Base-by-base conservation (phyloP, 2,797 vertebrate species). In the Myoxocephalus aenaeus region DNA sequence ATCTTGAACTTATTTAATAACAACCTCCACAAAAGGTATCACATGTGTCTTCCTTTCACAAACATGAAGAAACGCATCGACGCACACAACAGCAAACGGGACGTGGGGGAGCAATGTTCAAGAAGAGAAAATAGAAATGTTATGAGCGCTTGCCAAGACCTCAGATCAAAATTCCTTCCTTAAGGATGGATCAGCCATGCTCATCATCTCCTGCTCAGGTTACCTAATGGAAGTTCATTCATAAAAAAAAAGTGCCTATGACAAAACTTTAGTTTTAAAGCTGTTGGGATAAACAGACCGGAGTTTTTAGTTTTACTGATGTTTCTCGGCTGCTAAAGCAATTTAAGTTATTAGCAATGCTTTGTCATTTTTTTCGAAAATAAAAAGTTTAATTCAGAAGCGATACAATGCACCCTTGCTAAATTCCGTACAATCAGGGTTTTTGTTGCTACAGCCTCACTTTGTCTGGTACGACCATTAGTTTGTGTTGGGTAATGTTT, bases 41-140 rank as follows among this genome's bases (percentile, higher is more conserved):
- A 7, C 64, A 71, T 80, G 69, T 59, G 44, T 74, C 75, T 87
- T 83, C 58, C 7, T 79, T 78, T 83, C n/a, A 58, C 48, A 85
- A 76, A 81, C 38, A 51, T 3, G 1, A 77, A 77, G 14, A 80
- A 83, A 67, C 8, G 8, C 25, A 63, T 64, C 22, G 65, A 53
- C 62, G 64, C 25, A 34, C 6, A 10, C 17, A 40, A 44, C 3
- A 61, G 22, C 18, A 64, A 34, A 56, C 36, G 7, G 38, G 17
- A 75, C 25, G 42, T 25, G 4, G 25, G 38, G 61, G 38, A 59
- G 12, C 25, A 57, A 34, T 73, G 67, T 65, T 74, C 32, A 59
- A 34, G 14, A 72, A 38, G 38, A 17, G 1, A 58, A 70, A 25
- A 50, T 5, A 61, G 15, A 68, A 29, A 56, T 70, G 13, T 74